Base-by-base conservation (phyloP, 2,888 invertebrate genomes). In the Mesorhabditis belari region DNA sequence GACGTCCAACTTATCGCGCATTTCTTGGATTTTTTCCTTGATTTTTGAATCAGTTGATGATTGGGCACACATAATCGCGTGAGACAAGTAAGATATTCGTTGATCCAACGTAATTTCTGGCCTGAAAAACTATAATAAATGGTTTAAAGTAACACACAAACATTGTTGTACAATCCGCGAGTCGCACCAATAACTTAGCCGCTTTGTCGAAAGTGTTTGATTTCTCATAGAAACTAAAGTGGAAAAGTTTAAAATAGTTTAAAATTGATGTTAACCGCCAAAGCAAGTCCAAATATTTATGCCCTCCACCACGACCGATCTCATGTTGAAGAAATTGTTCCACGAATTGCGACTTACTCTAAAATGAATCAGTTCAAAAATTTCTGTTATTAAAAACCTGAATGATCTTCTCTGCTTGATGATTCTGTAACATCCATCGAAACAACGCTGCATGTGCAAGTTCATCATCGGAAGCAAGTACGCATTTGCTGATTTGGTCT, bases 41-140 rank as follows among this genome's bases (percentile, higher is more conserved):
- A 82, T 82, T 4, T 83, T 81, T n/a, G 58, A 28, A 29, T 73
- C 74, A 12, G 65, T 66, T 4, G 82, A 81, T 75, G 92, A 92
- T 62, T 94, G 88, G 87, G 94, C 90, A 82, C 94, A 94, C 85
- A 95, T 90, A 66, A 94, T 90, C 44, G 95, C 93, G 73, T 92
- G 87, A 0, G 92, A 91, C 77, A 98, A 84, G 85, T 94, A 93
- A 76, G 90, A 88, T 71, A 94, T 87, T 67, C 96, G 87, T 81
- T 91, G 88, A 25, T 87, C 85, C 50, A 96, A 84, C 1, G 87
- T 86, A 60, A 92, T 86, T 55, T 88, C 87, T 21, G 87, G 86
- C 12, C 90, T 91, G 77, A 71, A 84, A 55, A 21, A 3, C 61
- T 67, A 57, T 55, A 57, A n/a, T 3, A 17, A 17, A 24, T 49